These are phyloP conservation scores for Xiphophorus maculatus DNA, from an alignment of 2,113 vertebrate species.

Conservation along the genomic window DNA sequence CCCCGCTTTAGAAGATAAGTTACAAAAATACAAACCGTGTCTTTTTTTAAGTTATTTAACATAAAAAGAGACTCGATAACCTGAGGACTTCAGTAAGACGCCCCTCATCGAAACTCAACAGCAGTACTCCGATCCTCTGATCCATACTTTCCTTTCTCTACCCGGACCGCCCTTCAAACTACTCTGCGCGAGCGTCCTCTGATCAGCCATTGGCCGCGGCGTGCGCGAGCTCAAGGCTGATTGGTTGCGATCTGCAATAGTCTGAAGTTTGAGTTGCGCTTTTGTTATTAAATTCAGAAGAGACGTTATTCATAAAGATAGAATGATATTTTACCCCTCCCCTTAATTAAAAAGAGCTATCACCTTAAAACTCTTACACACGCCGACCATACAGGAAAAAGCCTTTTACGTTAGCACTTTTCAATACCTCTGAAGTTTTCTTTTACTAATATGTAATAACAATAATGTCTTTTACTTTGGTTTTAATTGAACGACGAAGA, in stretches of 20 bases:
- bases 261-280: slow-evolving; percentile 78
- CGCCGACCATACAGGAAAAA: neutral
- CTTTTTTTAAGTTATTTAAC: neutral
- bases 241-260: slow-evolving; percentile 65
- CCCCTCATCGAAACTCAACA: neutral
- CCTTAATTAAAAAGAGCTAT: slow-evolving; percentile 38
- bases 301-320: slow-evolving; percentile 72
- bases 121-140: neutral
- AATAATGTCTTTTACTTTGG: neutral
- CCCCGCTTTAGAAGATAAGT: too few species aligned
- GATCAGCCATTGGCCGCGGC: slow-evolving; percentile 69
- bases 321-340: slow-evolving; percentile 25
- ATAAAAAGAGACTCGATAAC: neutral
- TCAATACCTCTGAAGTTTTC: neutral
- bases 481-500: too few species aligned
- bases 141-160: slow-evolving; percentile 63
- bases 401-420: neutral
- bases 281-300: slow-evolving; percentile 68
- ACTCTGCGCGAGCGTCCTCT: slow-evolving; percentile 32
- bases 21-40: neutral
- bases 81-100: neutral
- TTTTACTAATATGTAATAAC: neutral
- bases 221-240: slow-evolving; percentile 53
- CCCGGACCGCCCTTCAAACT: slow-evolving; percentile 74
- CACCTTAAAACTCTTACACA: slow-evolving; percentile 3